Conservation (phyloP, 2,113 vertebrate genomes). For the Oreochromis spilurus region DNA sequence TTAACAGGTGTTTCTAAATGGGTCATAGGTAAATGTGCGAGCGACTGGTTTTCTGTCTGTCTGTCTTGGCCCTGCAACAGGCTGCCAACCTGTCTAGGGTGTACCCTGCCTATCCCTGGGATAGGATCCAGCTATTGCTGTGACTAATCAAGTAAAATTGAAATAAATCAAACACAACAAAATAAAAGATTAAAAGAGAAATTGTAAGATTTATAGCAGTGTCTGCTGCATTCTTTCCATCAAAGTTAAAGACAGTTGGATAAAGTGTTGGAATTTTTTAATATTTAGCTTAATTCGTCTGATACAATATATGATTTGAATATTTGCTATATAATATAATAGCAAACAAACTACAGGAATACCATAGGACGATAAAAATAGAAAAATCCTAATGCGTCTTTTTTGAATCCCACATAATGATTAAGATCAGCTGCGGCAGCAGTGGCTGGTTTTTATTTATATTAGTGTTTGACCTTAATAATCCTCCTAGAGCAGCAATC, state of each 20-base stretch:
- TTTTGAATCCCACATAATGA: neutral
- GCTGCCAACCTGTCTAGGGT: neutral
- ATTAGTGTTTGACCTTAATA: constrained; percentile 40
- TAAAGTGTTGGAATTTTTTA: neutral
- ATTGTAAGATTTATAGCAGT: neutral
- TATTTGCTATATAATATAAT: too few relatives aligned
- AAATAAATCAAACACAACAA: neutral
- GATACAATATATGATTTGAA: neutral
- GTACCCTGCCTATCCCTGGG: neutral
- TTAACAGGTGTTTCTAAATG: neutral
- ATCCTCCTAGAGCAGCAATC: constrained; percentile 62
- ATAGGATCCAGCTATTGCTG: neutral
- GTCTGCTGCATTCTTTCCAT: rapidly evolving
- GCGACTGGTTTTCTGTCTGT: neutral
- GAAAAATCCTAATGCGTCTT: neutral
- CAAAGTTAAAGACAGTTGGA: rapidly evolving
- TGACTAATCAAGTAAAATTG: neutral
- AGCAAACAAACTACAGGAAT: neutral
- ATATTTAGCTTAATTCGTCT: rapidly evolving
- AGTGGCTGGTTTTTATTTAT: constrained; percentile 24
- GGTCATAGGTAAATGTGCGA: neutral
- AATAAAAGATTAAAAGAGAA: neutral
- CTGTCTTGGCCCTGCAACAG: neutral
- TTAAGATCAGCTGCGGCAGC: neutral
- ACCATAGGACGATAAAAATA: rapidly evolving